phyloP scores from a whole-genome alignment of 1,140 invertebrate genomes.

The Aphelinus atriplicis region DNA sequence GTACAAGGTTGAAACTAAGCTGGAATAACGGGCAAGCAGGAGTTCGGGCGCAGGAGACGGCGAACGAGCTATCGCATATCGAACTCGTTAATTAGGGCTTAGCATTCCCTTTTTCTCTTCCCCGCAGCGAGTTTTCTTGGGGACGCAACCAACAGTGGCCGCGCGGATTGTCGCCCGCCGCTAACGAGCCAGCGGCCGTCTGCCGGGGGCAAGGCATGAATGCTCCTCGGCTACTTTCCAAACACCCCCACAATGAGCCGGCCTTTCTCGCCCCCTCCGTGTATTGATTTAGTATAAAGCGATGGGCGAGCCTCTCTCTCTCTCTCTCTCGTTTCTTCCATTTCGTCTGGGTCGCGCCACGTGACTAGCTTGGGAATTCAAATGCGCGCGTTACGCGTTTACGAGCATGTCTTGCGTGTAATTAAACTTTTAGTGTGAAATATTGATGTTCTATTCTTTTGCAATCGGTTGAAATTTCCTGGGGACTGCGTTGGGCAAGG shows the following conservation, averaged over 20 bases:
- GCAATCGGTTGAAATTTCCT: too few relatives aligned
- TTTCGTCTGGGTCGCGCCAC: neutral
- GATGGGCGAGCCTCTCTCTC: constrained; percentile 47
- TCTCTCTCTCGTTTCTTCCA: constrained; percentile 31
- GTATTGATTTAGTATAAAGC: constrained; percentile 65
- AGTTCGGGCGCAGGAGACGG: neutral
- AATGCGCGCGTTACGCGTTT: too few relatives aligned
- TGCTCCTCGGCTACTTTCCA: constrained; percentile 49
- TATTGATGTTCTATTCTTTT: too few relatives aligned
- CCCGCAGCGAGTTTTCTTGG: neutral
- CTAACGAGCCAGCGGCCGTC: constrained; percentile 15
- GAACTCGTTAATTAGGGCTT: constrained; percentile 7
- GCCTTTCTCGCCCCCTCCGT: constrained; percentile 45
- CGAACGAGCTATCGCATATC: neutral
- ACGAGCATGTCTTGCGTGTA: too few relatives aligned
- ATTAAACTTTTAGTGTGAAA: too few relatives aligned
- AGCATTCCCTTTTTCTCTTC: neutral
- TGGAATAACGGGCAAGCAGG: too few relatives aligned
- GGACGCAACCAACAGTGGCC: constrained; percentile 3
- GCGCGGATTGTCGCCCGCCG: neutral
- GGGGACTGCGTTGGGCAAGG: too few relatives aligned
- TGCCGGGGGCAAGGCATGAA: constrained; percentile 12
- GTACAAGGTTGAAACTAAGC: too few relatives aligned
- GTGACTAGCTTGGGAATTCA: neutral
- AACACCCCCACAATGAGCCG: constrained; percentile 53